A percentile compares a stretch with the other conserved stretches of the same genome.
These are phyloP conservation scores for Phorcus lineatus DNA, from an alignment of 2,888 invertebrate species.

Conservation along the genomic window DNA sequence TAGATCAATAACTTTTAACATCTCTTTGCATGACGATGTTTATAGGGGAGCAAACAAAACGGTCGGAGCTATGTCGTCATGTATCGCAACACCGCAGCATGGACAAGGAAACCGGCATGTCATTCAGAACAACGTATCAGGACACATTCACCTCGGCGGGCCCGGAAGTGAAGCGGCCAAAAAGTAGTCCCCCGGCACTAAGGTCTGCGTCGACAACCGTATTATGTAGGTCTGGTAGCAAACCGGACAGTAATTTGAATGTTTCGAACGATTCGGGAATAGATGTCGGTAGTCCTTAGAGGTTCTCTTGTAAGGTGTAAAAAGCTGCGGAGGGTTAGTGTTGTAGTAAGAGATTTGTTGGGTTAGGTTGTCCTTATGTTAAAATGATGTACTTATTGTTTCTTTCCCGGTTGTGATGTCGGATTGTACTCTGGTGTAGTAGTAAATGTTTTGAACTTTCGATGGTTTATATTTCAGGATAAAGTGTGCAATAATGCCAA, in stretches of 20 bases:
- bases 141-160: conserved; percentile 19
- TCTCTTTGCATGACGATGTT: background rate
- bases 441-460: too few relatives aligned
- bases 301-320: too few relatives aligned
- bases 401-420: too few relatives aligned
- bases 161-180: background rate
- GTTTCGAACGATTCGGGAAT: background rate
- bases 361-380: too few relatives aligned
- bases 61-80: conserved; percentile 7
- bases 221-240: background rate
- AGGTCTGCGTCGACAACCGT: too few relatives aligned
- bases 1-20: background rate
- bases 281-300: background rate
- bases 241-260: background rate
- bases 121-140: conserved; percentile 30
- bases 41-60: conserved; percentile 9
- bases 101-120: background rate
- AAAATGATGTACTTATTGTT: too few relatives aligned
- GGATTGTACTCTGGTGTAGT: too few relatives aligned
- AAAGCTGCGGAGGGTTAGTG: background rate
- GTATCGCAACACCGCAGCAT: background rate
- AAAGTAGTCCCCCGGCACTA: background rate
- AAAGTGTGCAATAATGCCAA: too few relatives aligned
- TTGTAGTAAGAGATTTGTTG: too few relatives aligned
- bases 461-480: too few relatives aligned